Base-by-base conservation (phyloP, 2,113 vertebrate genomes). In the Orientallactaga bullata region DNA sequence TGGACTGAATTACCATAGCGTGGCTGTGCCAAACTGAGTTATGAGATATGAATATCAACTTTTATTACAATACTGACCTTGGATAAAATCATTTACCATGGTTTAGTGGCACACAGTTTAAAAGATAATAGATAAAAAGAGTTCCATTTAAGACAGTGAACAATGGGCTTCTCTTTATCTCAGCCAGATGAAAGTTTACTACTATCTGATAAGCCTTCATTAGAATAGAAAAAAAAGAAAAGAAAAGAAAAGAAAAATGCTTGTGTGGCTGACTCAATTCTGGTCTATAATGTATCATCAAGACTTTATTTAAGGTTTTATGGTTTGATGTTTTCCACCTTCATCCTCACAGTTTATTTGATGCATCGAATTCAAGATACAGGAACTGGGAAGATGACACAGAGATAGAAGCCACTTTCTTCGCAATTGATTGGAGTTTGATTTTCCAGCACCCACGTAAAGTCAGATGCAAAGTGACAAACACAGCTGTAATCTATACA, bases 11-110 rank as follows among this genome's bases (percentile, higher is more conserved):
- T 77, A 79, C 20, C 8, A 61, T 89, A 92, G 35, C 21, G 47
- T 96, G 96, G 23, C 76, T 94, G 93, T 97, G 5, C 18, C 37
- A 80, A 80, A 51, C 8, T 96, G 35, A 94, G 28, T 76, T 84
- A 58, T 72, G 63, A 24, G 32, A 13, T 65, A 37, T 47, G 71
- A 94, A 82, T 2, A 42, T 30, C 4, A 60, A 4, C 26, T 91
- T 89, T 20, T 13, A 77, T 90, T 95, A 61, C 10, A 84, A 32
- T 42, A 58, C 55, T 95, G 92, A 77, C 26, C 86, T 94, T 87
- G 63, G 55, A 15, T 90, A 95, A 95, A 92, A 94, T 55, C 82
- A 89, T 11, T 68, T 90, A 13, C 16, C 69, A 0, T 39, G 17
- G 42, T 89, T 95, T 80, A 66, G 32, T n/a, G 91, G 15, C 2